Base-by-base conservation (phyloP, 2,888 invertebrate species). In the Aromia moschata region DNA sequence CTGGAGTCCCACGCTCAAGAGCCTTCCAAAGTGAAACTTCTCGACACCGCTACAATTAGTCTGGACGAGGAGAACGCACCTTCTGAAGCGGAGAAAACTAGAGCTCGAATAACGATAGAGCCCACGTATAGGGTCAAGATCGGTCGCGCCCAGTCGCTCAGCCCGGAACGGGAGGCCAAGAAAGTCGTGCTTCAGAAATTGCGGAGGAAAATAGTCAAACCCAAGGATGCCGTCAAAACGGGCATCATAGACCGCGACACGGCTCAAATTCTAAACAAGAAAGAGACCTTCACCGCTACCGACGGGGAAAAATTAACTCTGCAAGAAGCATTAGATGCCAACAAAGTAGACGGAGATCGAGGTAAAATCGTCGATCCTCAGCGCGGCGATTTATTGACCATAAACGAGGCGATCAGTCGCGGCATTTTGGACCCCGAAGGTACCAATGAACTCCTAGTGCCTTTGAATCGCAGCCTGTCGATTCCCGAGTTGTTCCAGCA, bases 321-420 rank as follows among this genome's bases (percentile, higher is more conserved):
- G n/a, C 84, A 86, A 53, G 91, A 93, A 76, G 93, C 94, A 1
- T 83, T 96, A 14, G 85, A 87, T 61, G 79, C 81, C 2, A 89
- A 89, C 1, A 83, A 89, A 64, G 82, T 96, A 45, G 87, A 92
- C 77, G 89, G 91, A 43, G 85, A 86, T 46, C 84, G 84, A 43
- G 96, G 96, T 16, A 86, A 87, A 67, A 90, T 97, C 60, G 82
- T 89, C 2, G 96, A 98, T 82, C 92, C 92, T 1, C 88, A 91
- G 74, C 87, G 90, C 60, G 92, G 94, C 45, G 90, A 94, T 68
- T 80, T 89, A 7, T 76, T 97, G 9, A 90, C 88, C 7, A 90
- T 98, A 56, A 87, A 88, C 58, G 90, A 95, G 81, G 98, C 97
- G 0, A 84, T 97, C 20, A 85, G 89, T 47, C 85, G 91, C 63